Conservation (phyloP, 2,113 vertebrate genomes). For the Nanorana parkeri region DNA sequence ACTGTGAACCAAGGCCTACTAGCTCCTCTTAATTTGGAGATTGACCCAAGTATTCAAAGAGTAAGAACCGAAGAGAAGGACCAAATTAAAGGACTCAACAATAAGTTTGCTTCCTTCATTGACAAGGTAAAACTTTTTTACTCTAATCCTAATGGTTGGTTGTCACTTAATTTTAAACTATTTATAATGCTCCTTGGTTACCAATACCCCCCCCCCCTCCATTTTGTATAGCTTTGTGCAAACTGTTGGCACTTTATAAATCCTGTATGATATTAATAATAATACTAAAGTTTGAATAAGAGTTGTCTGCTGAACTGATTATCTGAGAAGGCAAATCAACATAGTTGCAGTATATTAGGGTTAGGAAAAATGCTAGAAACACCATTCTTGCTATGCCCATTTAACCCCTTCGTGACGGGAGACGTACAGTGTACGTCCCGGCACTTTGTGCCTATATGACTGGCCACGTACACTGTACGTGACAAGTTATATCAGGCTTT, state of each 20-base stretch:
- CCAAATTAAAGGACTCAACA: slow-evolving; percentile 93
- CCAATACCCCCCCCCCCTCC: no score
- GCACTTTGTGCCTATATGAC: no score
- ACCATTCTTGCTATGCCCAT: neutral
- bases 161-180: neutral
- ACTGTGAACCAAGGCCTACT: slow-evolving; percentile 85
- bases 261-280: no score
- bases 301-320: neutral
- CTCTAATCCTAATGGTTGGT: neutral
- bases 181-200: no score
- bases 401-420: no score
- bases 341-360: no score
- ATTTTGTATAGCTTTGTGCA: no score
- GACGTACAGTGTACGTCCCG: no score
- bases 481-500: no score
- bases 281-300: neutral
- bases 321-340: neutral
- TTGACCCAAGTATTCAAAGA: slow-evolving; percentile 86
- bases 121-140: slow-evolving; percentile 81
- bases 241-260: no score
- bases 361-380: no score
- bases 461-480: no score
- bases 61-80: slow-evolving; percentile 90
- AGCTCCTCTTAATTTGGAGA: slow-evolving; percentile 82
- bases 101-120: slow-evolving; percentile 84